Evolutionary conservation across 92 coral and sea anemone genomes (phyloP).

Genomic region (Epizoanthus rinbou): DNA sequence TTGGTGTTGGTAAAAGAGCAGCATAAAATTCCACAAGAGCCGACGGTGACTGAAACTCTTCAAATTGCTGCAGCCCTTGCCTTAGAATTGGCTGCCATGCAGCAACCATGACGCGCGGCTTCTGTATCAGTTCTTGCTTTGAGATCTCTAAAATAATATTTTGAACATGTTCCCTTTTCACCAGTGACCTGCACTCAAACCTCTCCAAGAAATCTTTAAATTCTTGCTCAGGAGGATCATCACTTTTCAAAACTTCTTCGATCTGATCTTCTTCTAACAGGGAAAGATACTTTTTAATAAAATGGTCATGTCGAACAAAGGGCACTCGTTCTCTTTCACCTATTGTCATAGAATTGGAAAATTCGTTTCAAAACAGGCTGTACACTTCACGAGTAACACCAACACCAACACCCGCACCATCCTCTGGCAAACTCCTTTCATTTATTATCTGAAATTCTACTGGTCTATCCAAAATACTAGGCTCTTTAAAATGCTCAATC

Average conservation of each 20-base stretch:
- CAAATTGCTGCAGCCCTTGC: conserved; percentile 20
- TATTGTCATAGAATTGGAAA: conserved; percentile 60
- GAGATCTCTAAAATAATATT: conserved; percentile 29
- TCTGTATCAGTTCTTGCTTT: conserved; percentile 45
- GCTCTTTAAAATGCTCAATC: conserved; percentile 35
- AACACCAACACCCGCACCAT: conserved; percentile 32
- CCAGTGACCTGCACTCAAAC: background rate
- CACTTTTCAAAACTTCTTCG: conserved; percentile 5
- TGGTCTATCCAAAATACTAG: conserved; percentile 26
- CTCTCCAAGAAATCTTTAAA: conserved; percentile 30
- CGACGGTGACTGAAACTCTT: conserved; percentile 27
- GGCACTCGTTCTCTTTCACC: conserved; percentile 58
- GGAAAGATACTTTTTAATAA: conserved; percentile 40
- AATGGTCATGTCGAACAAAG: conserved; percentile 37
- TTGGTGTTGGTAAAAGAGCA: conserved; percentile 22
- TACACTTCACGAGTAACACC: conserved; percentile 50
- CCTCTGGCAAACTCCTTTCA: background rate
- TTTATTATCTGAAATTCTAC: conserved; percentile 37
- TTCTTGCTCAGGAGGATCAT: conserved; percentile 29
- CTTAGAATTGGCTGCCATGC: conserved; percentile 40
- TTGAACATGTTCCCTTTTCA: conserved; percentile 21
- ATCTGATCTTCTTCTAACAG: conserved; percentile 35
- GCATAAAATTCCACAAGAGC: conserved; percentile 21
- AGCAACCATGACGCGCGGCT: conserved; percentile 50
- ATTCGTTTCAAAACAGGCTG: conserved; percentile 57